Percentiles rank a stretch among this genome's conserved stretches.
These are phyloP conservation scores for Brachyistius frenatus DNA, from an alignment of 2,113 vertebrate genomes.

Conservation along the genomic window DNA sequence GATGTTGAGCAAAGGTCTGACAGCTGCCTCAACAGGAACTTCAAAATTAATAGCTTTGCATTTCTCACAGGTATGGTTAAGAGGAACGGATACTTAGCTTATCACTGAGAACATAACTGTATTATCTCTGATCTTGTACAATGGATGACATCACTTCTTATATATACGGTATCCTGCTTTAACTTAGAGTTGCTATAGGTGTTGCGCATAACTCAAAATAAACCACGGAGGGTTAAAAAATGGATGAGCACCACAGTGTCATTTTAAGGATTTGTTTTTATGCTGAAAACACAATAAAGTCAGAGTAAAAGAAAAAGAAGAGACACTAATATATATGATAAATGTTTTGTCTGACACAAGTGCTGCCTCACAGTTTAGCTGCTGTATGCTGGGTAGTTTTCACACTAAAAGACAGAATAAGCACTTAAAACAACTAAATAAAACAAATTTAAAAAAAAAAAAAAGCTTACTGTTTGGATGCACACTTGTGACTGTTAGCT, in stretches of 20 bases:
- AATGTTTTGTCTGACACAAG: too few species aligned
- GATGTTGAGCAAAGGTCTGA: constrained; percentile 8
- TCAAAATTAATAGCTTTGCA: constrained; percentile 27
- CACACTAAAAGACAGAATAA: background rate
- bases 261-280: too few species aligned
- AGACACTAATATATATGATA: too few species aligned
- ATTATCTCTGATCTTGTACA: background rate
- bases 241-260: too few species aligned
- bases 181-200: background rate
- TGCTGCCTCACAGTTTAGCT: too few species aligned
- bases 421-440: background rate
- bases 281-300: too few species aligned
- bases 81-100: background rate
- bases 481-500: background rate
- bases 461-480: background rate
- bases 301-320: too few species aligned
- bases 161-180: too few species aligned
- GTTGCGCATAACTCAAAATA: background rate
- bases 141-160: too few species aligned
- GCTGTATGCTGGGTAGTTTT: background rate
- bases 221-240: constrained; percentile 7
- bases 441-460: background rate
- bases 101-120: background rate
- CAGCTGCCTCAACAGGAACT: constrained; percentile 20
- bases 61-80: constrained; percentile 28